These are phyloP conservation scores for Pyrochroa serraticornis DNA, from an alignment of 2,888 invertebrate genomes.

Conservation along the genomic window DNA sequence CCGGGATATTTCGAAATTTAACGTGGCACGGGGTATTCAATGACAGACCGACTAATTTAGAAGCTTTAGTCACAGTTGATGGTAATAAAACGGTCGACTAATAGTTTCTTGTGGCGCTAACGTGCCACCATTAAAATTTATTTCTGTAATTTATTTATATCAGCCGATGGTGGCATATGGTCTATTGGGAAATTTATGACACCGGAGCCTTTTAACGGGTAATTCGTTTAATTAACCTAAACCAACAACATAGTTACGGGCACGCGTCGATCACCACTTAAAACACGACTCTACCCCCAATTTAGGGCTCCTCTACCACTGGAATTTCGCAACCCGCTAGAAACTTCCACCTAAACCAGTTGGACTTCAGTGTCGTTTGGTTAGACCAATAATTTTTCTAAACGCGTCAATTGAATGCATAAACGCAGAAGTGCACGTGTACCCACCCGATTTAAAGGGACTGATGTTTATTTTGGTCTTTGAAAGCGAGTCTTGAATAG, in stretches of 20 bases:
- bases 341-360: no score
- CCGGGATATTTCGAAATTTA: slow-evolving; percentile 9
- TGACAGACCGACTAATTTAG: slow-evolving; percentile 33
- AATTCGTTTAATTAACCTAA: slow-evolving; percentile 22
- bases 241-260: slow-evolving; percentile 11
- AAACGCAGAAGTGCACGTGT: no score
- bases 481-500: no score
- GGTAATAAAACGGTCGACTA: slow-evolving; percentile 47
- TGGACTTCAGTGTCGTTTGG: no score
- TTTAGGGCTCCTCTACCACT: no score
- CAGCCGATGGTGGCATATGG: slow-evolving; percentile 48
- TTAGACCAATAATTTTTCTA: no score
- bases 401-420: no score
- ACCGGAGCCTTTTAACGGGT: slow-evolving; percentile 25
- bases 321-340: no score
- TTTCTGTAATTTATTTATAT: slow-evolving; percentile 51
- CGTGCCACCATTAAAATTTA: slow-evolving; percentile 51
- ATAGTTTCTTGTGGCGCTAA: slow-evolving; percentile 47
- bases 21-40: slow-evolving; percentile 18
- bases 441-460: no score
- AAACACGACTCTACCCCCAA: no score
- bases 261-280: no score
- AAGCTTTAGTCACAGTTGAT: slow-evolving; percentile 44
- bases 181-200: slow-evolving; percentile 33
- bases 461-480: no score